phyloP scores from a whole-genome alignment of 1,140 invertebrate species.

The Harpegnathos saltator region DNA sequence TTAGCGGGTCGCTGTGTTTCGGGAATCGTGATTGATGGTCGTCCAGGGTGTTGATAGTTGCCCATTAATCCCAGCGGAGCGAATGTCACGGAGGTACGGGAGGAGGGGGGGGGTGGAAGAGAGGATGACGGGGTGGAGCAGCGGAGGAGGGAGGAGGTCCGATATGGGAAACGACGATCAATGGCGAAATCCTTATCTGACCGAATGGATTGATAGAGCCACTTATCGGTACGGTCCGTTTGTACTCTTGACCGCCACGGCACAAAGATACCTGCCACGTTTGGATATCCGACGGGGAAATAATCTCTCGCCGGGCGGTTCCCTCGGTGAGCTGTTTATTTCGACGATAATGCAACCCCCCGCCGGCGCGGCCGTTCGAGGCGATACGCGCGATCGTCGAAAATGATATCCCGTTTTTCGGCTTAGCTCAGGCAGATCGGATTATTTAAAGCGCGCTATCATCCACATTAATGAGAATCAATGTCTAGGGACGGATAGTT shows the following conservation, averaged over 20 bases:
- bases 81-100: conserved; percentile 65
- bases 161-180: conserved; percentile 79
- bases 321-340: conserved; percentile 61
- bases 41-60: conserved; percentile 81
- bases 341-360: background rate
- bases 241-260: conserved; percentile 71
- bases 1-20: conserved; percentile 72
- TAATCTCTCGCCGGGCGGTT: conserved; percentile 25
- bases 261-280: conserved; percentile 69
- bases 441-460: background rate
- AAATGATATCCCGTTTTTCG: background rate
- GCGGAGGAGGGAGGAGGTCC: conserved; percentile 64
- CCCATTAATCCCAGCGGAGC: conserved; percentile 83
- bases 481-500: background rate
- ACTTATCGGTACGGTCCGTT: conserved; percentile 80
- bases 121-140: too few species aligned
- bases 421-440: background rate
- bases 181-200: conserved; percentile 81
- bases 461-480: background rate
- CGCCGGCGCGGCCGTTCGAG: conserved; percentile 18
- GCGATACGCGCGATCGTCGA: background rate
- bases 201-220: conserved; percentile 81
- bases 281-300: conserved; percentile 58
- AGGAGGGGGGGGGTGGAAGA: background rate
- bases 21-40: conserved; percentile 81